phyloP scores from a whole-genome alignment of 2,797 vertebrate species.

The Labeo calbasu region DNA sequence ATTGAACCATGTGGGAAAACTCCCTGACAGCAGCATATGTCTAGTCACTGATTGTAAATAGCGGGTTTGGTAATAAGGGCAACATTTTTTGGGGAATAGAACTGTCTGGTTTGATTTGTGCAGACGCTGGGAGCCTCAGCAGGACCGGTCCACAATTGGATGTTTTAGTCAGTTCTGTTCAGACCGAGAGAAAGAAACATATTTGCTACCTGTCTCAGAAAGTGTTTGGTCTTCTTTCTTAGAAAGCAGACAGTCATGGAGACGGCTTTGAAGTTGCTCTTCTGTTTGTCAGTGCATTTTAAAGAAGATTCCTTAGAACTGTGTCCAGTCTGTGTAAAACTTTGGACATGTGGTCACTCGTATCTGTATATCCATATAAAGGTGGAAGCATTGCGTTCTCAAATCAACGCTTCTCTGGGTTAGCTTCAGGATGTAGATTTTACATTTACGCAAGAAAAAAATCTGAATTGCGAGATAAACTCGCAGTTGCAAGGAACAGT shows the following conservation, averaged over 20 bases:
- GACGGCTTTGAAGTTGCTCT: conserved; percentile 29
- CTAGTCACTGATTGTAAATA: conserved; percentile 40
- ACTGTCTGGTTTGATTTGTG: conserved; percentile 53
- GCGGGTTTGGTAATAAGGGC: conserved; percentile 25
- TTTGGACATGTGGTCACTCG: conserved; percentile 28
- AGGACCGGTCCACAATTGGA: conserved; percentile 25
- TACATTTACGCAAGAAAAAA: neutral
- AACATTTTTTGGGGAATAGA: conserved; percentile 47
- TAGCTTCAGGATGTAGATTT: neutral
- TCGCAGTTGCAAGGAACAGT: too few relatives aligned
- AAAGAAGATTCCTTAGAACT: conserved; percentile 27
- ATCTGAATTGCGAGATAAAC: too few relatives aligned
- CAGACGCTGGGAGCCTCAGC: conserved; percentile 15
- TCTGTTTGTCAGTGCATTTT: conserved; percentile 39
- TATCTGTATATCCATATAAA: conserved; percentile 21
- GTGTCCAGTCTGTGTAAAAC: conserved; percentile 47
- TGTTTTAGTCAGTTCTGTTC: conserved; percentile 48
- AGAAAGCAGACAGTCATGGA: conserved; percentile 33
- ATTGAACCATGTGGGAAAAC: conserved; percentile 21
- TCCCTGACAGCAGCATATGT: conserved; percentile 47
- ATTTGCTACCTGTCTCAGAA: conserved; percentile 40
- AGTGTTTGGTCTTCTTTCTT: conserved; percentile 36
- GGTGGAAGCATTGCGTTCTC: neutral
- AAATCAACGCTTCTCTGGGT: neutral
- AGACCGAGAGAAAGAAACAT: conserved; percentile 17